A percentile compares a stretch with the other conserved stretches of the same genome.
Conservation (phyloP, 1,140 invertebrate species). For the Drosophila lini region DNA sequence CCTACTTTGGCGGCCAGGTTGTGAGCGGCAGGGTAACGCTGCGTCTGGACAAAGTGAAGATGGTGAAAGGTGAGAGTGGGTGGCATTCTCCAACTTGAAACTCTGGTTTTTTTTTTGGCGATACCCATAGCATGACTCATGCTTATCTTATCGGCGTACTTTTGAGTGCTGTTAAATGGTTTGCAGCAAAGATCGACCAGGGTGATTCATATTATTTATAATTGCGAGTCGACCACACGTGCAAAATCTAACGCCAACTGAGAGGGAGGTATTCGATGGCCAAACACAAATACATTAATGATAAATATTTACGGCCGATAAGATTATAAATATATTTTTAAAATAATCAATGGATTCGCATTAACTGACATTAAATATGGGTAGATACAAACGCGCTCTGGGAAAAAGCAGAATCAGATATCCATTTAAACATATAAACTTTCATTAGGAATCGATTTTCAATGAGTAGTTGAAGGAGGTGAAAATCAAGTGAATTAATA, state of each 20-base stretch:
- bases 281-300: slow-evolving; percentile 15
- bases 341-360: slow-evolving; percentile 46
- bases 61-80: slow-evolving; percentile 79
- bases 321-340: slow-evolving; percentile 52
- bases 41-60: slow-evolving; percentile 84
- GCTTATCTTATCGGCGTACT: slow-evolving; percentile 43
- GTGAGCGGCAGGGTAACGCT: slow-evolving; percentile 85
- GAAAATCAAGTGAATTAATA: background rate
- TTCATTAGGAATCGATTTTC: background rate
- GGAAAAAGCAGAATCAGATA: background rate
- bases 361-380: slow-evolving; percentile 23
- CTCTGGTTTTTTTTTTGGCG: background rate
- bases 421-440: background rate
- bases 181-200: slow-evolving; percentile 26
- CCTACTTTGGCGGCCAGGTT: slow-evolving; percentile 85
- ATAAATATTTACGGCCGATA: slow-evolving; percentile 44
- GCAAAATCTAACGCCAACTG: slow-evolving; percentile 23
- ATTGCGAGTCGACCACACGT: slow-evolving; percentile 20
- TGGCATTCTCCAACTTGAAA: background rate
- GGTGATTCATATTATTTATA: slow-evolving; percentile 53
- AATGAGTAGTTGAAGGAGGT: background rate
- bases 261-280: slow-evolving; percentile 12
- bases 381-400: background rate
- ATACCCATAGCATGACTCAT: slow-evolving; percentile 38
- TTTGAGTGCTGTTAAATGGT: slow-evolving; percentile 27